Conservation (phyloP, 2,888 invertebrate species). For the Clivina fossor region DNA sequence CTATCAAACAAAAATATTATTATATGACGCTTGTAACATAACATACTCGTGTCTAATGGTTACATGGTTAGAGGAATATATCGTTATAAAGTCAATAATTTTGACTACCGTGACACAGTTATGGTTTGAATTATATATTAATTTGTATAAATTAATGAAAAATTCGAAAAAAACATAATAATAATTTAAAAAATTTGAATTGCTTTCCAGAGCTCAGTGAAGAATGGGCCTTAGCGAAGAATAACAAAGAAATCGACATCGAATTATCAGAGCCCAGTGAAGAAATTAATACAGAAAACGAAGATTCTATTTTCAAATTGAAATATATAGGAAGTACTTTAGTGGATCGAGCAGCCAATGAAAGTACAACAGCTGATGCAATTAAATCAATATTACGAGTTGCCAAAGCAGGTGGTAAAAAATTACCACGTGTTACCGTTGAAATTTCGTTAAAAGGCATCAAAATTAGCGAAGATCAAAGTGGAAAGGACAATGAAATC, state of each 20-base stretch:
- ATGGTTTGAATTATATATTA: too few species aligned
- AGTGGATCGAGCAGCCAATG: conserved; percentile 74
- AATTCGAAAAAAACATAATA: neutral
- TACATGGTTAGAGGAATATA: too few species aligned
- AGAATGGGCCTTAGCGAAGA: conserved; percentile 67
- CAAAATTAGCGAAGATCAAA: conserved; percentile 68
- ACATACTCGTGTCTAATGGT: too few species aligned
- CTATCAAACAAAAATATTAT: too few species aligned
- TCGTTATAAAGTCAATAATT: too few species aligned
- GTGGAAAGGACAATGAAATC: conserved; percentile 73
- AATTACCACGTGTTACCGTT: conserved; percentile 65
- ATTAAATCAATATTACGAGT: conserved; percentile 76
- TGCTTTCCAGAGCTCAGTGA: conserved; percentile 64
- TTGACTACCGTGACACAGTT: too few species aligned
- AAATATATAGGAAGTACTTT: conserved; percentile 79
- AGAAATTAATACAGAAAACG: conserved; percentile 50
- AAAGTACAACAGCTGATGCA: conserved; percentile 77
- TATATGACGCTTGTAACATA: too few species aligned
- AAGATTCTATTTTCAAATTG: conserved; percentile 60
- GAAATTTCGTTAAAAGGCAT: conserved; percentile 78
- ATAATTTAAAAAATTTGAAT: conserved; percentile 27
- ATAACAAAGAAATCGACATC: conserved; percentile 57
- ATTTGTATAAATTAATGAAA: too few species aligned
- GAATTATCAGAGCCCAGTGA: conserved; percentile 45
- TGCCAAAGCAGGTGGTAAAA: conserved; percentile 61